phyloP scores from a whole-genome alignment of 2,888 invertebrate genomes.

The Rhingia rostrata region DNA sequence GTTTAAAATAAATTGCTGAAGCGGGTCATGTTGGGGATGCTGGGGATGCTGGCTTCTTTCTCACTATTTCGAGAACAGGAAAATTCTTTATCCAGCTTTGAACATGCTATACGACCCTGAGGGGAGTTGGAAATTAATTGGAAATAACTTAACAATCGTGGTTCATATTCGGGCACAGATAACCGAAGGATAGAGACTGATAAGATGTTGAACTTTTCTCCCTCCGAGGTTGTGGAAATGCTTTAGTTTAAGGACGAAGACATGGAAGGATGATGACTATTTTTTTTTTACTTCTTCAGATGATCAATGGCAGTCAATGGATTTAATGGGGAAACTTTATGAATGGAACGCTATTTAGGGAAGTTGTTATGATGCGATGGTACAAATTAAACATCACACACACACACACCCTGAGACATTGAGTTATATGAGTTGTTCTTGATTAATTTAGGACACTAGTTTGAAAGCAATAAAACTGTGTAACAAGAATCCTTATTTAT shows the following conservation, averaged over 20 bases:
- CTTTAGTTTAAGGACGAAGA: constrained; percentile 7
- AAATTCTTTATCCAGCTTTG: not conserved
- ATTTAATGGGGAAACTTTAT: not conserved
- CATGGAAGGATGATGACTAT: not conserved
- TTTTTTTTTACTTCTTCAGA: not conserved
- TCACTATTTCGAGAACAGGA: not conserved
- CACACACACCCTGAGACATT: not conserved
- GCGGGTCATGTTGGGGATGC: constrained; percentile 2
- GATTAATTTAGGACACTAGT: too few species aligned
- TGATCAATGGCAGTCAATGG: constrained; percentile 5
- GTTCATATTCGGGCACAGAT: not conserved
- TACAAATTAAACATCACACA: not conserved
- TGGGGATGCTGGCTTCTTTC: constrained; percentile 6
- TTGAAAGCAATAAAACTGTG: too few species aligned
- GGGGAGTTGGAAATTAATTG: constrained; percentile 34
- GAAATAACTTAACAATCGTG: constrained; percentile 37
- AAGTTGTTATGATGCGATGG: not conserved
- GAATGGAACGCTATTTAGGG: not conserved
- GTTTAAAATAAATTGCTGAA: constrained; percentile 27
- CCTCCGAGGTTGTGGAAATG: not conserved
- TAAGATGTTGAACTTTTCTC: constrained; percentile 10
- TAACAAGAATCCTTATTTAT: too few species aligned
- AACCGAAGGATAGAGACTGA: not conserved
- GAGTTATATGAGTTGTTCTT: too few species aligned
- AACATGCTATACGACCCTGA: not conserved